Base-by-base conservation (phyloP, 2,888 invertebrate genomes). In the Galerucella pusilla region DNA sequence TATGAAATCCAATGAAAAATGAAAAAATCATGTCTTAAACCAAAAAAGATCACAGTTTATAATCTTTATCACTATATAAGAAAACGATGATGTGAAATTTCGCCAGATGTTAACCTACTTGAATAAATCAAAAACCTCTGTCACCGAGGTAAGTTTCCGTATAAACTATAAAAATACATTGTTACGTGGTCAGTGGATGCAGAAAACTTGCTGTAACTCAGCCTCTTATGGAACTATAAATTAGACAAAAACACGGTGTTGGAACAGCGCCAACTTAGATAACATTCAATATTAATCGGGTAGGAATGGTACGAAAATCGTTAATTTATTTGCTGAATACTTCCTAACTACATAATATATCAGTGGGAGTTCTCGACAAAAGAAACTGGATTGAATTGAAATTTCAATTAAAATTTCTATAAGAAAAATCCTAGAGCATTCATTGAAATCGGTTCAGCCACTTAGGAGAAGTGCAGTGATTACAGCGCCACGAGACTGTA, bases 281-380 rank as follows among this genome's bases (percentile, higher is more conserved):
- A 28, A 52, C 66, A 68, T 68, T 52, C 68, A 54, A 57, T 52
- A 54, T 45, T 68, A 68, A 52, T 49, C 35, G 20, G 20, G 20
- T 25, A 11, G 52, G 25, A 46, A 54, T 54, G 11, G 25, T 5
- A 28, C 35, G 68, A 25, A 25, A 68, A 52, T 67, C 16, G 54
- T 11, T 54, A 57, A 68, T 68, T 28, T 12, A 63, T 63, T 35
- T 63, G 63, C 7, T 42, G 63, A 63, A 28, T 61, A 59, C 61
- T 35, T 14, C 35, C 35, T 6, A 35, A 35, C 61, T 61, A 14
- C 12, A 54, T 54, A 7, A 14, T 54, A 14, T 14, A 49, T 42
- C 0, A 52, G 52, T n/a, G 1, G 14, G 7, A n/a, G 5, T 52
- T 52, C n/a, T 52, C 6, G 6, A 2, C 35, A 42, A 42, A 42